Conservation (phyloP, 2,888 invertebrate species). For the Enoplolaimus lenunculus region DNA sequence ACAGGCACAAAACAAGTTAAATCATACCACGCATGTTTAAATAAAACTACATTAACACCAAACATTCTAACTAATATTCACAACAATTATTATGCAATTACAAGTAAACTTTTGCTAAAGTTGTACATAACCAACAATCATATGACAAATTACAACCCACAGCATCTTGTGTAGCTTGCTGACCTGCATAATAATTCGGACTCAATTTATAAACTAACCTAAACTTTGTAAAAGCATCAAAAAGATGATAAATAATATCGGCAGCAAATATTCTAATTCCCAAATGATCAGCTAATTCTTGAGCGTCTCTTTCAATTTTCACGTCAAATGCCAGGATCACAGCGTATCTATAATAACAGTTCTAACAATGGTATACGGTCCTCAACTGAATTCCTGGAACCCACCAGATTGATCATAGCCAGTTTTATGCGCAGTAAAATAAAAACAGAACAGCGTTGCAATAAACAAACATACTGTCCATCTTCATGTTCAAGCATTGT, state of each 20-base stretch:
- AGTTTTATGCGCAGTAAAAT: too few relatives aligned
- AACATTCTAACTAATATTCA: background rate
- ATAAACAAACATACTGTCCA: constrained; percentile 25
- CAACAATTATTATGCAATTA: background rate
- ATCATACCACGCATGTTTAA: too few relatives aligned
- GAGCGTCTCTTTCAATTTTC: constrained; percentile 90
- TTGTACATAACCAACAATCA: background rate
- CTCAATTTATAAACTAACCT: constrained; percentile 29
- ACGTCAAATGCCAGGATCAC: constrained; percentile 99
- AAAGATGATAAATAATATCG: constrained; percentile 98
- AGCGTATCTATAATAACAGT: constrained; percentile 56
- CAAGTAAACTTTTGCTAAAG: background rate
- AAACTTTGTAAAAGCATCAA: constrained; percentile 65
- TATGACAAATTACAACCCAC: too few relatives aligned
- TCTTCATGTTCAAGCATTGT: constrained; percentile 92
- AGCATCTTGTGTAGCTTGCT: too few relatives aligned
- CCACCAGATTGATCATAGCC: too few relatives aligned
- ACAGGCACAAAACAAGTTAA: too few relatives aligned
- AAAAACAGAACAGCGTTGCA: too few relatives aligned
- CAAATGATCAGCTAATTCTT: constrained; percentile 82
- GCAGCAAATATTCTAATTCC: constrained; percentile 88
- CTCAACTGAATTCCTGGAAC: too few relatives aligned
- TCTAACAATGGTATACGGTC: too few relatives aligned
- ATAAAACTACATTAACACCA: too few relatives aligned
- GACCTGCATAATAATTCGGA: too few relatives aligned